Evolutionary conservation across 2,797 vertebrate species (phyloP), one percentile per base, ranked within the genome.

Genomic region (Acanthurus lineatus): DNA sequence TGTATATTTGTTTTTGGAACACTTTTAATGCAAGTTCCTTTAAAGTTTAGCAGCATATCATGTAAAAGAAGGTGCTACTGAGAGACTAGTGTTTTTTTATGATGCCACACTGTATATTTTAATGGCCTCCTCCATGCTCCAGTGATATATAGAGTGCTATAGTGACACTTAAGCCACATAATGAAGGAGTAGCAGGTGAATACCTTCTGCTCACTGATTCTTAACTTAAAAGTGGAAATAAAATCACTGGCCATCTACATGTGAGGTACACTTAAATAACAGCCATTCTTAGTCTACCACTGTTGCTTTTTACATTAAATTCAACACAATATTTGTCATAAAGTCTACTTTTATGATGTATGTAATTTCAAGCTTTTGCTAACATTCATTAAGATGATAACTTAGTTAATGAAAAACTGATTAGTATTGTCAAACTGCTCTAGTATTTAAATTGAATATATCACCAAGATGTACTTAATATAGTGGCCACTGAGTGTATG

Each of bases 21-120:
- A 59, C 1, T n/a, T 66, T 45, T 38, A 25, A 28, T 52, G 32
- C 28, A 28, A 6, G 40, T 57, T 77, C n/a, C n/a, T 62, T 8
- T 9, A 44, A 65, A 51, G n/a, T 25, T 28, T 17, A 66, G 9
- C 58, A 58, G n/a, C 52, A 76, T 20, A 63, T 76, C 6, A 53
- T 67, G 56, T 58, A 42, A 57, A 28, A 19, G 19, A 56, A 44
- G n/a, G 32, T 65, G 38, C 45, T 40, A 28, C 32, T 48, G 42
- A 59, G 62, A 9, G 11, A n/a, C 56, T 12, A 15, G 28, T 67
- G 57, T 71, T 62, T 77, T 35, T 58, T 9, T 15, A 38, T 60
- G 40, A 58, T 1, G 0, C 47, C 19, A 48, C 20, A 71, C 19
- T n/a, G 28, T 74, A 65, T 60, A 51, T 74, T n/a, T 53, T 67